Conservation (phyloP, 2,888 invertebrate species). For the Hyposoter dolosus region DNA sequence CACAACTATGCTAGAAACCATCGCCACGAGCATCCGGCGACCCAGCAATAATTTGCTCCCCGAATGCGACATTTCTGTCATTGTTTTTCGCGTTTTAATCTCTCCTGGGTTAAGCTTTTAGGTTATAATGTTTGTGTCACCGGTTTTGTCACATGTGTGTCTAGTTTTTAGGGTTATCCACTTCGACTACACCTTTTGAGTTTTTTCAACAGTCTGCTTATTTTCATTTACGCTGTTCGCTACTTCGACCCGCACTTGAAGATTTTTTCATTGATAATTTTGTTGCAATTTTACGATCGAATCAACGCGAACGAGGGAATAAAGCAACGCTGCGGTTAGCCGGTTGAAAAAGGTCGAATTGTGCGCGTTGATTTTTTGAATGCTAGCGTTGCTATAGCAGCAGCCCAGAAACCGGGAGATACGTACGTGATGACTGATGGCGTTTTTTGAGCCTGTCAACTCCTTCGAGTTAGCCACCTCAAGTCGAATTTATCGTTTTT, state of each 20-base stretch:
- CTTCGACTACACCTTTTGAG: background rate
- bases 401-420: no score
- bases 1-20: slow-evolving; percentile 86
- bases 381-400: background rate
- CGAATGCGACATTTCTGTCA: slow-evolving; percentile 68
- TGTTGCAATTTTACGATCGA: background rate
- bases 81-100: slow-evolving; percentile 1
- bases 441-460: background rate
- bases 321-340: background rate
- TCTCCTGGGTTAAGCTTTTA: background rate
- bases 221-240: background rate
- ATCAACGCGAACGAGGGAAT: background rate
- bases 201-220: background rate
- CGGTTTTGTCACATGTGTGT: slow-evolving; percentile 7
- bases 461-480: background rate
- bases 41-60: slow-evolving; percentile 86
- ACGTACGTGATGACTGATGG: background rate
- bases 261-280: slow-evolving; percentile 14
- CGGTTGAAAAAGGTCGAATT: background rate
- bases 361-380: background rate
- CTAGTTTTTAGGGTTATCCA: background rate
- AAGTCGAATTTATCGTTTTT: no score
- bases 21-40: slow-evolving; percentile 87
- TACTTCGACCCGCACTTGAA: background rate
- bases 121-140: background rate